Evolutionary conservation across 2,888 invertebrate genomes (phyloP), one percentile per base, ranked within the genome.

Genomic region (Drosophila kambysellisi): DNA sequence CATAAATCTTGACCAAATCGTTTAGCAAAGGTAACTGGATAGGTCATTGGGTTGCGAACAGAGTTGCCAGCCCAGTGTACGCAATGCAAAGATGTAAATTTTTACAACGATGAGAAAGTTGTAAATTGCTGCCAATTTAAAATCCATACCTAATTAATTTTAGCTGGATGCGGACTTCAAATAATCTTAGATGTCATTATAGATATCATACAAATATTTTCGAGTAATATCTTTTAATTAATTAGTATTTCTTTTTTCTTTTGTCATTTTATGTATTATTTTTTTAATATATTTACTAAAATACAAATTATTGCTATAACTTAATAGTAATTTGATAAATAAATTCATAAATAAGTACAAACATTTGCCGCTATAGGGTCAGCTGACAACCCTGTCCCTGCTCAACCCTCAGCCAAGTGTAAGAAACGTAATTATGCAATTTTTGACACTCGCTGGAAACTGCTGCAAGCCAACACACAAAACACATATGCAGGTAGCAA

Each of bases 1-100:
- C 83, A 87, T 91, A 92, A 91, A 91, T 91, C 90, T 89, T 79
- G 65, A 66, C 74, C 83, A 67, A 81, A 78, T 70, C 70, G 54
- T 53, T 83, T 65, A 65, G 58, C 64, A 70, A 83, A 54, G 58
- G 56, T 56, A 66, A 76, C 56, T 29, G 43, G 17, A 67, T 69
- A 82, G 86, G 79, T 70, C 83, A 80, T 53, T 54, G 63, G 51
- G 39, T 41, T 46, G 32, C 4, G n/a, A 20, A 11, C 65, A 77
- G 69, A 41, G 74, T 67, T 64, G 53, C 33, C 75, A 61, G 8
- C 20, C 29, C 17, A 4, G 0, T 12, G 33, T 6, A 32, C 5
- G 4, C 11, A 33, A 33, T 33, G 32, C 15, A 52, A 1, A 32
- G 30, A 20, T 8, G 17, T 37, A 9, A 11, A 37, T 37, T 17